phyloP scores from a whole-genome alignment of 1,140 invertebrate species.

The Lepidostoma basale region DNA sequence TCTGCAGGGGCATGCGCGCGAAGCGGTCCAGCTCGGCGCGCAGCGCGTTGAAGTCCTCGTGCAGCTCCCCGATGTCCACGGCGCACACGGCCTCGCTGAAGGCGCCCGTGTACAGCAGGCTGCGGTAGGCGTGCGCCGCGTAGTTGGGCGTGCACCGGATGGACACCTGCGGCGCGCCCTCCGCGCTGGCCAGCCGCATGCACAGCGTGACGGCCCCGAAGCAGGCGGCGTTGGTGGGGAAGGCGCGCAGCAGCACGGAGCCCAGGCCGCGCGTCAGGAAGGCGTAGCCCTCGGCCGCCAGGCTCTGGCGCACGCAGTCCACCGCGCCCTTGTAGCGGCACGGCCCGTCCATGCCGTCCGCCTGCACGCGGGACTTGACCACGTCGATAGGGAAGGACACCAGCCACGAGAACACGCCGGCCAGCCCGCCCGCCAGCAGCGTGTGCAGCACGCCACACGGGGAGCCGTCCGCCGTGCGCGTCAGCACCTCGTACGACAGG shows the following conservation, averaged over 20 bases:
- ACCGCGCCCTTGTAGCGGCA: slow-evolving; percentile 68
- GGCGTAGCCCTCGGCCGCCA: slow-evolving; percentile 69
- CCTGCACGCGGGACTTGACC: slow-evolving; percentile 86
- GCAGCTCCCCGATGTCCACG: slow-evolving; percentile 45
- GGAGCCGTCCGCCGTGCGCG: slow-evolving; percentile 50
- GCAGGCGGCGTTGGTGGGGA: slow-evolving; percentile 91
- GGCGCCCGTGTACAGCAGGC: slow-evolving; percentile 51
- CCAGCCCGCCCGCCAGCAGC: slow-evolving; percentile 79
- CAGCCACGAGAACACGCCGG: slow-evolving; percentile 86
- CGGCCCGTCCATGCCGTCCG: slow-evolving; percentile 63
- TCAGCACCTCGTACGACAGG: slow-evolving; percentile 75
- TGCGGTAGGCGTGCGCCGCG: slow-evolving; percentile 46
- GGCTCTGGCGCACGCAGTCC: slow-evolving; percentile 75
- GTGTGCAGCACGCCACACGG: slow-evolving; percentile 62
- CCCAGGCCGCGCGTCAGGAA: slow-evolving; percentile 75
- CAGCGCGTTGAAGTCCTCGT: slow-evolving; percentile 41
- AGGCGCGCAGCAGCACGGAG: slow-evolving; percentile 82
- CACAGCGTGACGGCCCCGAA: slow-evolving; percentile 86
- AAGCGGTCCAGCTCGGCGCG: slow-evolving; percentile 25
- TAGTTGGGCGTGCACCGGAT: slow-evolving; percentile 45
- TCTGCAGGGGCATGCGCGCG: slow-evolving; percentile 18
- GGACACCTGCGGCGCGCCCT: slow-evolving; percentile 47
- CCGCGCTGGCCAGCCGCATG: slow-evolving; percentile 51
- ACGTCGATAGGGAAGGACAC: slow-evolving; percentile 88
- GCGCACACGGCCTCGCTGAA: slow-evolving; percentile 57